These are phyloP conservation scores for Neopelma chrysocephalum DNA, from an alignment of 2,797 vertebrate species.

Conservation along the genomic window DNA sequence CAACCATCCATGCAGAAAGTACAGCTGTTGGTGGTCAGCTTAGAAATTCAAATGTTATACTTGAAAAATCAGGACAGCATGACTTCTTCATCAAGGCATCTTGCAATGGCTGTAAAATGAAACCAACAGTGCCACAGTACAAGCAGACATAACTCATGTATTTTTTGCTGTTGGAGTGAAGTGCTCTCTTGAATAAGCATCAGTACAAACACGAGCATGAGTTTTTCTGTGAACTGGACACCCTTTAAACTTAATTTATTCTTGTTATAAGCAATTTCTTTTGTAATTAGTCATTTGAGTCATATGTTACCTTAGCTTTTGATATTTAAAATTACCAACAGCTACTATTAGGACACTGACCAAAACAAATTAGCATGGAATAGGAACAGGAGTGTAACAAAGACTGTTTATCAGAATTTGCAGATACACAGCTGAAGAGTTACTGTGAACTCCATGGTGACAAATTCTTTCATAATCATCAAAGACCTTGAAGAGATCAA, in stretches of 20 bases:
- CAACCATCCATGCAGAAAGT: constrained; percentile 9
- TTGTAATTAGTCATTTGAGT: background rate
- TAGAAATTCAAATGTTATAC: constrained; percentile 30
- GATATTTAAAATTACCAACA: background rate
- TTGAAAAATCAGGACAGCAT: constrained; percentile 18
- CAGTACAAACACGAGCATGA: background rate
- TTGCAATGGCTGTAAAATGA: background rate
- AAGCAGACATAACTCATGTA: background rate
- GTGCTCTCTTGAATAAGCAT: background rate
- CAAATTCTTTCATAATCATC: background rate
- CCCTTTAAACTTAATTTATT: background rate
- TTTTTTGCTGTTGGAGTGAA: background rate
- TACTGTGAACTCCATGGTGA: background rate
- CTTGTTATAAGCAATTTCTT: background rate
- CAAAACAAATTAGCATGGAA: background rate
- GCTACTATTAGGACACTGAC: background rate
- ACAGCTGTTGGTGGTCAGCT: constrained; percentile 7
- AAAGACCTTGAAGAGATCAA: background rate
- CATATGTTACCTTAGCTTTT: background rate
- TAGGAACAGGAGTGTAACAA: background rate
- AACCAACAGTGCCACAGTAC: background rate
- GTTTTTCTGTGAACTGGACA: background rate
- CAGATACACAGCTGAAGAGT: background rate
- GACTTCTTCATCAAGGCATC: background rate
- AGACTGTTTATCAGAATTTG: background rate